Conservation (phyloP, 2,888 invertebrate species). For the Allolobophora icterica region DNA sequence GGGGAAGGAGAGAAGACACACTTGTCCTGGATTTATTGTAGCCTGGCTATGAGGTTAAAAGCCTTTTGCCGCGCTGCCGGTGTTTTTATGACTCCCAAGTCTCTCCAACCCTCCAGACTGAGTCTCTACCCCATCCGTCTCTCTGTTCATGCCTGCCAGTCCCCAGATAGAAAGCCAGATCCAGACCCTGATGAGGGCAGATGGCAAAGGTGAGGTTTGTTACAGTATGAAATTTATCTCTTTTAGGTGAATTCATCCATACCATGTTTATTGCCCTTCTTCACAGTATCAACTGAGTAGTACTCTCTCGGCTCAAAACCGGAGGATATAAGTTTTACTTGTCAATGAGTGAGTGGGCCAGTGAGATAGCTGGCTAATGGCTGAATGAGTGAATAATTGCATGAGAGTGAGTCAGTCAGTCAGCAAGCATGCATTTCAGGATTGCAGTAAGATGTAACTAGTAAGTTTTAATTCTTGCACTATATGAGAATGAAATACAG, state of each 20-base stretch:
- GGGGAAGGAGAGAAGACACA: not conserved
- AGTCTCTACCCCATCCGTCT: not conserved
- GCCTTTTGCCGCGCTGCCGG: not conserved
- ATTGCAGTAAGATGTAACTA: too few species aligned
- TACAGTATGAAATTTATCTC: not conserved
- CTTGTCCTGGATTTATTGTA: not conserved
- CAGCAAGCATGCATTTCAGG: not conserved
- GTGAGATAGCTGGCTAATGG: not conserved
- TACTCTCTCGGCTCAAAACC: not conserved
- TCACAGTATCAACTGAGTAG: not conserved
- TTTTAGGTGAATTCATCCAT: not conserved
- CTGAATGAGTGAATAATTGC: not conserved
- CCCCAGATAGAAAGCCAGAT: not conserved
- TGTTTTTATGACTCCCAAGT: not conserved
- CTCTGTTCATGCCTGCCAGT: not conserved
- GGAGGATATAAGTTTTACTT: not conserved
- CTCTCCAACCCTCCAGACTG: not conserved
- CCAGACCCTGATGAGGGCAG: not conserved
- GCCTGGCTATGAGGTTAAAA: not conserved
- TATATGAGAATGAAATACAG: too few species aligned
- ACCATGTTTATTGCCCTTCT: not conserved
- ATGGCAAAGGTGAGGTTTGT: not conserved
- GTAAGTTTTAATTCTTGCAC: too few species aligned
- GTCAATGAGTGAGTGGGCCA: not conserved
- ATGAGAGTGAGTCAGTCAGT: not conserved